Percentiles rank a stretch among this genome's conserved stretches.
phyloP scores from a whole-genome alignment of 2,888 invertebrate species.

The Meghimatium bilineatum region DNA sequence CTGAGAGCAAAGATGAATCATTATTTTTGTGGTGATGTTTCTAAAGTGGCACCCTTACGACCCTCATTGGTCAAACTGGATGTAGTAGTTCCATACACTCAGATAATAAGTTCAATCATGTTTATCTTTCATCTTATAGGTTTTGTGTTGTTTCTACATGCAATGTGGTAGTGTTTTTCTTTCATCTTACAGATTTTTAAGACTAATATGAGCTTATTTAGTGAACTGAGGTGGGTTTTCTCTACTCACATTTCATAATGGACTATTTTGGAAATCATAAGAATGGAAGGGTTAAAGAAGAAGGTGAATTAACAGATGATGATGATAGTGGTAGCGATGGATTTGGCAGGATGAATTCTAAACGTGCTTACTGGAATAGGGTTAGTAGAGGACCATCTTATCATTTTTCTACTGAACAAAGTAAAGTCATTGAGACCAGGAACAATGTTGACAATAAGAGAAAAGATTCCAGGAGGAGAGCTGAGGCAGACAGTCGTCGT shows the following conservation, averaged over 20 bases:
- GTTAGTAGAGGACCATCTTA: not conserved
- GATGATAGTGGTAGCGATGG: conserved; percentile 49
- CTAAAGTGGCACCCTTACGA: too few relatives aligned
- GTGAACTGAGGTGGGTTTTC: not conserved
- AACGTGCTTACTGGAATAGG: not conserved
- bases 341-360: not conserved
- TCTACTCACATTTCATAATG: not conserved
- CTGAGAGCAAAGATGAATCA: too few relatives aligned
- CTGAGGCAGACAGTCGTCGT: conserved; percentile 1
- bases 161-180: not conserved
- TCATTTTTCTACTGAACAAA: not conserved
- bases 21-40: too few relatives aligned
- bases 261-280: not conserved
- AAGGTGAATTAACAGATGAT: conserved; percentile 65
- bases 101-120: too few relatives aligned
- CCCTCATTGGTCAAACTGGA: too few relatives aligned
- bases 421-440: conserved; percentile 15
- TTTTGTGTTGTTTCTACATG: not conserved
- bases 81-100: too few relatives aligned
- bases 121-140: too few relatives aligned
- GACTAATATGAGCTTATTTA: not conserved
- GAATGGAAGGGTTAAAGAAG: conserved; percentile 55
- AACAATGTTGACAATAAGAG: conserved; percentile 2
- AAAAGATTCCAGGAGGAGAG: conserved; percentile 7
- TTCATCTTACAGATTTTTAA: not conserved